These are phyloP conservation scores for Actinostola sp. DNA, from an alignment of 92 coral and sea anemone species.

Conservation along the genomic window DNA sequence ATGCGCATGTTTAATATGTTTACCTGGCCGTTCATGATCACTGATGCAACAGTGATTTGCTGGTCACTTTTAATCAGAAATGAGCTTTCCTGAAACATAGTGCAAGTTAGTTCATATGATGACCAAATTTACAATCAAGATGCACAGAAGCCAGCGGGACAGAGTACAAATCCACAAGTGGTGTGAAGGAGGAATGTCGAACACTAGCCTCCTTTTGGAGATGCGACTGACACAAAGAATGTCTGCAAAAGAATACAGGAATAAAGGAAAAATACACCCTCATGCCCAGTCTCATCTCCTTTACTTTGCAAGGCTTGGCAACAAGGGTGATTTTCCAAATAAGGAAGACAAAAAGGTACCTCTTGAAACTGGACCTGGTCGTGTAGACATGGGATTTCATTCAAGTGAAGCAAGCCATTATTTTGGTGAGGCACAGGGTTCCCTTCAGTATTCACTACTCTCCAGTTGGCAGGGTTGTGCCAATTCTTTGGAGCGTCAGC, in stretches of 20 bases:
- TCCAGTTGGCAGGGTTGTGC: conserved; percentile 64
- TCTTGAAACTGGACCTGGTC: conserved; percentile 57
- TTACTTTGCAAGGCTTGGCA: too few relatives aligned
- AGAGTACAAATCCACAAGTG: too few relatives aligned
- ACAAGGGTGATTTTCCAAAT: too few relatives aligned
- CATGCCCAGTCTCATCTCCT: too few relatives aligned
- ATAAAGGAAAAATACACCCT: too few relatives aligned
- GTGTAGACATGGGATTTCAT: conserved; percentile 63
- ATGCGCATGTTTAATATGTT: neutral
- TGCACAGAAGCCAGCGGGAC: too few relatives aligned
- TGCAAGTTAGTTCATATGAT: neutral
- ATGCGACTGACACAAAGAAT: too few relatives aligned
- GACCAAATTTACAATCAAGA: neutral
- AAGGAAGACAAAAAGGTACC: conserved; percentile 36
- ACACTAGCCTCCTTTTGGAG: too few relatives aligned
- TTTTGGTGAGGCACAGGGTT: conserved; percentile 12
- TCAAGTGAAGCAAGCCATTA: conserved; percentile 37
- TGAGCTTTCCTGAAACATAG: conserved; percentile 41
- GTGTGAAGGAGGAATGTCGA: too few relatives aligned
- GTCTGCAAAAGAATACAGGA: too few relatives aligned
- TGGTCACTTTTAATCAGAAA: conserved; percentile 36
- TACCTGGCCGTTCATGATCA: conserved; percentile 58
- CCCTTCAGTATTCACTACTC: conserved; percentile 16
- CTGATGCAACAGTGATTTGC: conserved; percentile 54
- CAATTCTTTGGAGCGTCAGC: conserved; percentile 48